phyloP scores from a whole-genome alignment of 2,797 vertebrate genomes.

The Sebastes miniatus region DNA sequence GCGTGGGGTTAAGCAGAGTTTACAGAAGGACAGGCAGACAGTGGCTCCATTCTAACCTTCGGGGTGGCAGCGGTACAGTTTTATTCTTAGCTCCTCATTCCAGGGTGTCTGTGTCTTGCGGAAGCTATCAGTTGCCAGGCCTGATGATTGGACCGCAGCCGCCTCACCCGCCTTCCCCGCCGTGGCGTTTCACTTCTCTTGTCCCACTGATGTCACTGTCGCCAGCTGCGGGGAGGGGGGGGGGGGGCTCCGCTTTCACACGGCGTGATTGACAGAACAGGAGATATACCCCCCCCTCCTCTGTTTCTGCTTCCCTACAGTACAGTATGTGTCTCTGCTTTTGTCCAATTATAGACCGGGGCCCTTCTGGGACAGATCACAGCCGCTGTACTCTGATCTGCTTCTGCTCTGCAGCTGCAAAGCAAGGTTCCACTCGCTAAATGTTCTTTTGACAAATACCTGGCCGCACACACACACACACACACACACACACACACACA shows the following conservation, averaged over 20 bases:
- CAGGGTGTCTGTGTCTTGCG: slow-evolving; percentile 68
- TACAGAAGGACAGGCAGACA: slow-evolving; percentile 54
- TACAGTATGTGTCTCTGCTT: slow-evolving; percentile 61
- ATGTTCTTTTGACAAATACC: slow-evolving; percentile 45
- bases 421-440: slow-evolving; percentile 9
- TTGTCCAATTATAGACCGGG: slow-evolving; percentile 70
- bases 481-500: neutral
- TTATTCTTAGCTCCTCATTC: slow-evolving; percentile 75
- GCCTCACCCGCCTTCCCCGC: slow-evolving; percentile 36
- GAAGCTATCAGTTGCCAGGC: slow-evolving; percentile 75
- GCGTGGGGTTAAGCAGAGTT: slow-evolving; percentile 66
- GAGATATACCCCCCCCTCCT: slow-evolving; percentile 44
- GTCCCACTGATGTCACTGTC: slow-evolving; percentile 67
- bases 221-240: slow-evolving; percentile 50
- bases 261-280: slow-evolving; percentile 63
- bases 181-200: slow-evolving; percentile 32
- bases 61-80: slow-evolving; percentile 60
- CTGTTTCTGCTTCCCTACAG: slow-evolving; percentile 44
- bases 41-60: slow-evolving; percentile 71
- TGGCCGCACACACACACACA: slow-evolving; percentile 3
- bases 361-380: slow-evolving; percentile 58
- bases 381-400: slow-evolving; percentile 45
- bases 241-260: slow-evolving; percentile 48
- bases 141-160: slow-evolving; percentile 65
- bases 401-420: slow-evolving; percentile 61